phyloP scores from a whole-genome alignment of 64 coral and sea anemone genomes.

The Porites australiensis region DNA sequence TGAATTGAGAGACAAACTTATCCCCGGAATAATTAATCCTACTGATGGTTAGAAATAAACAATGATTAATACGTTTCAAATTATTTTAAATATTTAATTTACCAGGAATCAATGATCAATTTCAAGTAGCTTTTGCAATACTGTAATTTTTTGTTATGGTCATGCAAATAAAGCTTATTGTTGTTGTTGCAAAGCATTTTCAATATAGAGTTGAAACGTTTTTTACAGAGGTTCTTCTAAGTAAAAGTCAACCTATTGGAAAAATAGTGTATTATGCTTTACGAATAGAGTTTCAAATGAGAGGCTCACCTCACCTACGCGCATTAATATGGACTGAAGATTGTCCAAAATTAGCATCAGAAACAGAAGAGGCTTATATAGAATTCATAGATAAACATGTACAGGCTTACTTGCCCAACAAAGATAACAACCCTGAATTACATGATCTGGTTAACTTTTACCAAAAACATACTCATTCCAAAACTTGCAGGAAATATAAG shows the following conservation, averaged over 20 bases:
- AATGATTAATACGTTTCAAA: too few species aligned
- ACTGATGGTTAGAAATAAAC: too few species aligned
- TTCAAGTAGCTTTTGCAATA: too few species aligned
- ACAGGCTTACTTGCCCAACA: constrained; percentile 44
- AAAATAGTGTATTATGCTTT: constrained; percentile 67
- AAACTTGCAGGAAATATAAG: constrained; percentile 72
- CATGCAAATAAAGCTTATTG: too few species aligned
- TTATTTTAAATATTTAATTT: too few species aligned
- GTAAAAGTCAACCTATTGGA: constrained; percentile 36
- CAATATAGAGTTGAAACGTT: constrained; percentile 45
- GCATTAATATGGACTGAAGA: constrained; percentile 20
- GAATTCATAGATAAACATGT: constrained; percentile 55
- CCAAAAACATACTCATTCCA: constrained; percentile 58
- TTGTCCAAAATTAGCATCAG: constrained; percentile 6
- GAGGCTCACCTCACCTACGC: constrained; percentile 67
- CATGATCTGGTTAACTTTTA: constrained; percentile 46
- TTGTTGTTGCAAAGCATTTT: constrained; percentile 41
- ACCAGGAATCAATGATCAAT: too few species aligned
- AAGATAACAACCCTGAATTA: constrained; percentile 38
- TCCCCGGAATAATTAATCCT: too few species aligned
- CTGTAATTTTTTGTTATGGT: too few species aligned
- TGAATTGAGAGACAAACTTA: too few species aligned
- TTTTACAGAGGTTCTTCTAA: constrained; percentile 39
- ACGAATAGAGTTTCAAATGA: constrained; percentile 60
- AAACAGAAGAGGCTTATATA: constrained; percentile 6